phyloP scores from a whole-genome alignment of 2,113 vertebrate genomes.

The Barbus barbus region DNA sequence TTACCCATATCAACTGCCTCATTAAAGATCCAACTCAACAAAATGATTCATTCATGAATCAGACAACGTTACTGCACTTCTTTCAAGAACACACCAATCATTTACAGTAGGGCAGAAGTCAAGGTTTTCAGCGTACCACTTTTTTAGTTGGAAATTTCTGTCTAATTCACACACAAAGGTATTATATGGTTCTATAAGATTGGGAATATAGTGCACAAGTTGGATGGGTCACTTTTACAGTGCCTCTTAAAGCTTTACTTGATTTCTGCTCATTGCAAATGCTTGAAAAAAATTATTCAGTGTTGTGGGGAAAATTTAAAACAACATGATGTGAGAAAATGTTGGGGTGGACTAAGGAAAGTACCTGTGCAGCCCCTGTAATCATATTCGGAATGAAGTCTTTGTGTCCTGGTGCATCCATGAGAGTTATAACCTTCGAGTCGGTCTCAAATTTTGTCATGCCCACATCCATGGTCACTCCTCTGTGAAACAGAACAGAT shows the following conservation, averaged over 20 bases:
- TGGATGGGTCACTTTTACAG: not conserved
- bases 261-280: not conserved
- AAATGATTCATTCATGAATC: not conserved
- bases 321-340: too few species aligned
- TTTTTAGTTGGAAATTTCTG: not conserved
- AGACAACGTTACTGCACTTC: too few species aligned
- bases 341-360: too few species aligned
- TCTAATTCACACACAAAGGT: not conserved
- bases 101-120: not conserved
- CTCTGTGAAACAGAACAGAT: slow-evolving; percentile 72
- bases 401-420: slow-evolving; percentile 98
- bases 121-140: not conserved
- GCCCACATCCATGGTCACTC: slow-evolving; percentile 98
- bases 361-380: slow-evolving; percentile 97
- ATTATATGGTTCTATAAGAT: not conserved
- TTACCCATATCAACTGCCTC: not conserved
- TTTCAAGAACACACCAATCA: not conserved
- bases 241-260: not conserved
- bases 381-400: slow-evolving; percentile 99
- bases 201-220: not conserved
- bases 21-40: not conserved
- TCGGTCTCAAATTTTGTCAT: slow-evolving; percentile 97
- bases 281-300: not conserved
- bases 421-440: slow-evolving; percentile 93
- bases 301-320: too few species aligned